phyloP scores from a whole-genome alignment of 1,140 invertebrate genomes.

The Drosophila lini region DNA sequence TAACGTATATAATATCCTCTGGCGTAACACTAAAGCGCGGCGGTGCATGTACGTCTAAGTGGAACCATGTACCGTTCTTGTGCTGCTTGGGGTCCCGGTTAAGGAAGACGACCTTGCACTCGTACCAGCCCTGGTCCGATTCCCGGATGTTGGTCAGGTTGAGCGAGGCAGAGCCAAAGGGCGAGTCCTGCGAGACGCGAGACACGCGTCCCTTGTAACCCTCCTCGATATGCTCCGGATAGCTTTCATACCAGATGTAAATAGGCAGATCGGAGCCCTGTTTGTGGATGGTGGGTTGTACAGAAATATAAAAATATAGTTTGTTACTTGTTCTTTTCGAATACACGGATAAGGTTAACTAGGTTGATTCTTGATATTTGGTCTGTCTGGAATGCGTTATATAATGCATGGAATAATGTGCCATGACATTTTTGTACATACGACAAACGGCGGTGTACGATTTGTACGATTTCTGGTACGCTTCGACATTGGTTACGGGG shows the following conservation, averaged over 20 bases:
- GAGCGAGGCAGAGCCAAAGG: constrained; percentile 95
- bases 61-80: constrained; percentile 98
- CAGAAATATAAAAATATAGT: background rate
- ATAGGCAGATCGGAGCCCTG: constrained; percentile 96
- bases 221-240: constrained; percentile 96
- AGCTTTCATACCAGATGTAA: constrained; percentile 98
- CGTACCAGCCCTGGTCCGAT: constrained; percentile 98
- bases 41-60: constrained; percentile 97
- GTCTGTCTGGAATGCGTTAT: constrained; percentile 41
- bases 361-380: constrained; percentile 25
- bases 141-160: constrained; percentile 96
- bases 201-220: constrained; percentile 96
- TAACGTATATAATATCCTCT: constrained; percentile 97
- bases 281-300: constrained; percentile 39
- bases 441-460: constrained; percentile 23
- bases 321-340: too few species aligned
- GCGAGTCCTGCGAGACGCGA: constrained; percentile 92
- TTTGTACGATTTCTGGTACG: constrained; percentile 32
- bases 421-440: constrained; percentile 53
- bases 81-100: constrained; percentile 95
- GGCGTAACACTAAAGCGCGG: constrained; percentile 96
- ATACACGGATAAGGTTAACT: background rate
- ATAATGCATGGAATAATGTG: constrained; percentile 40
- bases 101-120: constrained; percentile 98
- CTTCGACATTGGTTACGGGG: constrained; percentile 25